Conservation (phyloP, 2,797 vertebrate genomes). For the Lacerta agilis region DNA sequence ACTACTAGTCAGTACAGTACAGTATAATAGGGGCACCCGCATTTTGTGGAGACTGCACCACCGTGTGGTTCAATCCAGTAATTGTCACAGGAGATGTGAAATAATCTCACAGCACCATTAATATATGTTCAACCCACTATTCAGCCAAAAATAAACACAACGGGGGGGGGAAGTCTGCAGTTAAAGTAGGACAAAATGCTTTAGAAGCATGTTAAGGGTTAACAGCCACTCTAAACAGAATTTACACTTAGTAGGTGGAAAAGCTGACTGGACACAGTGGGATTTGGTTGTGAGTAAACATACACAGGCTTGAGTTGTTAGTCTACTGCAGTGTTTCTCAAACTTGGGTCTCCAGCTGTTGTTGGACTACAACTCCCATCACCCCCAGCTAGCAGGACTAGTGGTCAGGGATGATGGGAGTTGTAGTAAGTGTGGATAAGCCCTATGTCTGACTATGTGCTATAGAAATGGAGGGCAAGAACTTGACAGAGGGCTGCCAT, state of each 20-base stretch:
- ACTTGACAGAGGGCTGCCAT: neutral
- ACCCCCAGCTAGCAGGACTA: too few relatives aligned
- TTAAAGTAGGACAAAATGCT: neutral
- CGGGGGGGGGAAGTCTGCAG: neutral
- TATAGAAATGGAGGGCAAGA: neutral
- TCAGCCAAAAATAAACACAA: neutral
- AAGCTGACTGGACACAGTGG: neutral
- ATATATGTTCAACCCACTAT: neutral
- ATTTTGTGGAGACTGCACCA: constrained; percentile 48
- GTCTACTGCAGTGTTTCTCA: too few relatives aligned
- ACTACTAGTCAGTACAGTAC: neutral
- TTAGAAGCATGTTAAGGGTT: neutral
- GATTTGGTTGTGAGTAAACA: neutral
- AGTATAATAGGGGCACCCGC: neutral
- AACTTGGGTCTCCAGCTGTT: too few relatives aligned
- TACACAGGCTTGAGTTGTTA: neutral
- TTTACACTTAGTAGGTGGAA: neutral
- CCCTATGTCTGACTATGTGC: neutral
- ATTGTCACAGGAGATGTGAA: neutral
- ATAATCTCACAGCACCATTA: neutral
- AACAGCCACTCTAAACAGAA: neutral
- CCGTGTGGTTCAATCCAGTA: constrained; percentile 49
- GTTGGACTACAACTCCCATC: too few relatives aligned
- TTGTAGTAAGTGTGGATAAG: too few relatives aligned
- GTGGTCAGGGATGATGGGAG: too few relatives aligned